Evolutionary conservation across 1,140 invertebrate genomes (phyloP).

Genomic region (Bombus soroeensis): DNA sequence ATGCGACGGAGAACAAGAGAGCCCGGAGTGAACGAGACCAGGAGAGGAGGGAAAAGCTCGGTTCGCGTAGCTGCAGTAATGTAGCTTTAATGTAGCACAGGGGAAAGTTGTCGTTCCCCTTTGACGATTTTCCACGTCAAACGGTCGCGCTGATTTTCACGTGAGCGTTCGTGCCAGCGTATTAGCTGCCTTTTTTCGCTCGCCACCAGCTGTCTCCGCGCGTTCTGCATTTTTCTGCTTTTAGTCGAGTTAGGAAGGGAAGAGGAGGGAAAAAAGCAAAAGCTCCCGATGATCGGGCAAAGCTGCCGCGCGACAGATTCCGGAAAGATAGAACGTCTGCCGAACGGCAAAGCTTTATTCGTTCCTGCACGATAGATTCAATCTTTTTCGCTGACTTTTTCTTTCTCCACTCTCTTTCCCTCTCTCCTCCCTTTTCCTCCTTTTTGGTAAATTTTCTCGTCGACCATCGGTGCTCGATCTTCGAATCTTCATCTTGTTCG

Average conservation of each 20-base stretch:
- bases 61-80: conserved; percentile 63
- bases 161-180: conserved; percentile 21
- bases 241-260: conserved; percentile 1
- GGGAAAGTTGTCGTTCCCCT: conserved; percentile 55
- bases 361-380: neutral
- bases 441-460: too few species aligned
- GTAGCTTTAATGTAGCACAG: conserved; percentile 74
- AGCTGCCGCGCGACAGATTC: conserved; percentile 23
- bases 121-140: conserved; percentile 77
- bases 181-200: conserved; percentile 26
- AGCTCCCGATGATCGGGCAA: conserved; percentile 3
- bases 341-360: conserved; percentile 52
- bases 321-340: conserved; percentile 44
- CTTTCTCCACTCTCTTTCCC: neutral
- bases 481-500: neutral
- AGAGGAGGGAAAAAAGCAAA: neutral
- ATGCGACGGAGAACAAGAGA: neutral
- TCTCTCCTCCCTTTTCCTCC: accelerated
- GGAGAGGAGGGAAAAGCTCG: conserved; percentile 1
- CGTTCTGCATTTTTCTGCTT: conserved; percentile 35
- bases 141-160: conserved; percentile 65
- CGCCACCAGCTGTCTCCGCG: conserved; percentile 11
- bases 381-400: neutral
- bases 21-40: neutral
- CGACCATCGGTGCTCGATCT: neutral